These are phyloP conservation scores for Gulo gulo DNA, from an alignment of 2,113 vertebrate species.

Conservation along the genomic window DNA sequence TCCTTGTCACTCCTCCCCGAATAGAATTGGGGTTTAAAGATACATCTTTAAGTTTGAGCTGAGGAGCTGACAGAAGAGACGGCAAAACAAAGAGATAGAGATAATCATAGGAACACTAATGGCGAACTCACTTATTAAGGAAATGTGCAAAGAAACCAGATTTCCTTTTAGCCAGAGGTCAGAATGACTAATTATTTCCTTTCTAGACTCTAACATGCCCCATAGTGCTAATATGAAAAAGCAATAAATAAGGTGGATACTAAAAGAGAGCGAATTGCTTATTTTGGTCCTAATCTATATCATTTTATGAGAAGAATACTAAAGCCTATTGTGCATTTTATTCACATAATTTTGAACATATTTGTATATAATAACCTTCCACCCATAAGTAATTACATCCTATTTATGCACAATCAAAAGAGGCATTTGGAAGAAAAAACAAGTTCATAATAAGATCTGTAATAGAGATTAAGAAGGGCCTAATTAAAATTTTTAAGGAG, in stretches of 20 bases:
- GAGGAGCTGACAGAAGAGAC: neutral
- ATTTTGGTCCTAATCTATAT: slow-evolving; percentile 22
- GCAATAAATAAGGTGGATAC: neutral
- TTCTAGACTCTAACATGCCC: neutral
- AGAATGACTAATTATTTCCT: slow-evolving; percentile 16
- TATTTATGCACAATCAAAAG: slow-evolving; percentile 63
- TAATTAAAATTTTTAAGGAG: slow-evolving; percentile 65
- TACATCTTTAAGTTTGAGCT: neutral
- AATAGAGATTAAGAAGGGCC: neutral
- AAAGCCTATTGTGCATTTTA: slow-evolving; percentile 23
- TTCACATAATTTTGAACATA: slow-evolving; percentile 49
- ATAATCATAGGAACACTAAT: neutral
- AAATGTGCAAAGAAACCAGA: slow-evolving; percentile 7
- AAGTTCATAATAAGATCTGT: slow-evolving; percentile 43
- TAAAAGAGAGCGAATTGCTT: neutral
- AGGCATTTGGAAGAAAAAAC: slow-evolving; percentile 47
- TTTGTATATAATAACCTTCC: slow-evolving; percentile 55
- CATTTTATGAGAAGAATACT: slow-evolving; percentile 22
- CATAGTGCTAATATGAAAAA: neutral
- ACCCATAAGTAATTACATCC: slow-evolving; percentile 40
- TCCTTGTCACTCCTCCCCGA: neutral
- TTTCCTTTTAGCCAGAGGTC: neutral
- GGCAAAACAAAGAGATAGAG: neutral
- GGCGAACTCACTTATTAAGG: neutral
- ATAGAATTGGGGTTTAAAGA: neutral